Evolutionary conservation across 2,888 invertebrate genomes (phyloP).

Genomic region (Dolichomitus sp.): DNA sequence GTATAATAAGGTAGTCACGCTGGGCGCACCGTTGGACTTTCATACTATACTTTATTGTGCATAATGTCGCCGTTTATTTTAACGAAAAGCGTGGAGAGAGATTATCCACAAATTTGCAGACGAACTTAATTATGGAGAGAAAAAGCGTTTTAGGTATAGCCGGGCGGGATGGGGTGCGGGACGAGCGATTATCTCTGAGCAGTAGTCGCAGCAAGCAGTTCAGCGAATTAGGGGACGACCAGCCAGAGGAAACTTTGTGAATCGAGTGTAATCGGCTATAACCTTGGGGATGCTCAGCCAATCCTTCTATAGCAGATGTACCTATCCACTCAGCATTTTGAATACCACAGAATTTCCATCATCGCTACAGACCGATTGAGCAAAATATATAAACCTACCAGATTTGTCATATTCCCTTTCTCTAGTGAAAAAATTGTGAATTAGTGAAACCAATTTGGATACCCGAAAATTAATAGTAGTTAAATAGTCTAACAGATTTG

Average conservation of each 20-base stretch:
- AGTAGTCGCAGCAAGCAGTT: slow-evolving; percentile 41
- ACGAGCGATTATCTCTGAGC: slow-evolving; percentile 37
- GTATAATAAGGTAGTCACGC: slow-evolving; percentile 17
- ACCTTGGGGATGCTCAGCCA: slow-evolving; percentile 13
- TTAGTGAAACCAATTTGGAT: too few relatives aligned
- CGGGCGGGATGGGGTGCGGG: slow-evolving; percentile 17
- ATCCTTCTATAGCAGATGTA: slow-evolving; percentile 35
- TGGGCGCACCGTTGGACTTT: neutral
- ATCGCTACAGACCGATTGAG: neutral
- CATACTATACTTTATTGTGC: slow-evolving; percentile 24
- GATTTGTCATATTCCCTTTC: neutral
- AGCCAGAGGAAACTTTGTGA: slow-evolving; percentile 40
- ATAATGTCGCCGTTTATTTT: slow-evolving; percentile 40
- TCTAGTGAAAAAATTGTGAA: neutral
- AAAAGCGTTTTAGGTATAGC: slow-evolving; percentile 39
- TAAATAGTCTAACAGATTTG: too few relatives aligned
- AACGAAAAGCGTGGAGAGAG: slow-evolving; percentile 26
- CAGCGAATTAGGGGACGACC: slow-evolving; percentile 38
- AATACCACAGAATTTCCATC: neutral
- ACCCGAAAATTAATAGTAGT: too few relatives aligned
- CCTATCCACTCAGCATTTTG: slow-evolving; percentile 5
- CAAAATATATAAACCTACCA: neutral
- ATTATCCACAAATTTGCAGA: slow-evolving; percentile 44
- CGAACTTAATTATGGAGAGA: slow-evolving; percentile 49
- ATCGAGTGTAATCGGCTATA: slow-evolving; percentile 52